Conservation (phyloP, 1,140 invertebrate genomes). For the Drosophila eugracilis region DNA sequence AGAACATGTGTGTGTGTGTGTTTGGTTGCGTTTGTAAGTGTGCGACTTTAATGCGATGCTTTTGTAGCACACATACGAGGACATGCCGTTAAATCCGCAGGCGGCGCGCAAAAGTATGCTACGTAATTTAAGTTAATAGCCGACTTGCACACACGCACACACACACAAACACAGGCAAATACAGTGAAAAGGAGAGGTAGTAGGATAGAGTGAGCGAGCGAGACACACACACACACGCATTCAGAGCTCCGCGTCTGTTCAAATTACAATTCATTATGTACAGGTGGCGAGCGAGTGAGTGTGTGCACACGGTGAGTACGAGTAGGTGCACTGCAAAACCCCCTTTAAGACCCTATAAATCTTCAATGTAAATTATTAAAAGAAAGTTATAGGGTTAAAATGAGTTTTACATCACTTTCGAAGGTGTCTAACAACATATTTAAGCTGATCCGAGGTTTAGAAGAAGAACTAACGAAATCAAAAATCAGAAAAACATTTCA, state of each 20-base stretch:
- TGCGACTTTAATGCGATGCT: conserved; percentile 63
- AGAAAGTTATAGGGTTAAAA: too few relatives aligned
- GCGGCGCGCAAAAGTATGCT: conserved; percentile 70
- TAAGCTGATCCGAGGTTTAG: too few relatives aligned
- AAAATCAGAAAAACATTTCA: too few relatives aligned
- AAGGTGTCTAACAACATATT: too few relatives aligned
- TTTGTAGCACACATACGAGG: conserved; percentile 28
- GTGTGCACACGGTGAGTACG: conserved; percentile 16
- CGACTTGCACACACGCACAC: conserved; percentile 23
- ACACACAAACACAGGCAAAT: too few relatives aligned
- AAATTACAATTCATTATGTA: conserved; percentile 80
- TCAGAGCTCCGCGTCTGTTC: conserved; percentile 61
- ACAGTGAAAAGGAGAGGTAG: background rate
- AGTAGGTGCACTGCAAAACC: conserved; percentile 14
- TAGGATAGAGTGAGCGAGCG: background rate
- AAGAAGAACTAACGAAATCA: too few relatives aligned
- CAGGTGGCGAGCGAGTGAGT: conserved; percentile 37
- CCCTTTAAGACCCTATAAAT: too few relatives aligned
- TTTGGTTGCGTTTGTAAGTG: too few relatives aligned
- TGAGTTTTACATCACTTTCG: too few relatives aligned
- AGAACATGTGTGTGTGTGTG: conserved; percentile 7
- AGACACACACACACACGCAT: conserved; percentile 8
- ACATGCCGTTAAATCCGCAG: conserved; percentile 63
- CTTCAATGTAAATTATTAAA: too few relatives aligned
- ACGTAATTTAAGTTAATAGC: conserved; percentile 81